phyloP scores from a whole-genome alignment of 2,113 vertebrate genomes.

The Hemiprocne comata region DNA sequence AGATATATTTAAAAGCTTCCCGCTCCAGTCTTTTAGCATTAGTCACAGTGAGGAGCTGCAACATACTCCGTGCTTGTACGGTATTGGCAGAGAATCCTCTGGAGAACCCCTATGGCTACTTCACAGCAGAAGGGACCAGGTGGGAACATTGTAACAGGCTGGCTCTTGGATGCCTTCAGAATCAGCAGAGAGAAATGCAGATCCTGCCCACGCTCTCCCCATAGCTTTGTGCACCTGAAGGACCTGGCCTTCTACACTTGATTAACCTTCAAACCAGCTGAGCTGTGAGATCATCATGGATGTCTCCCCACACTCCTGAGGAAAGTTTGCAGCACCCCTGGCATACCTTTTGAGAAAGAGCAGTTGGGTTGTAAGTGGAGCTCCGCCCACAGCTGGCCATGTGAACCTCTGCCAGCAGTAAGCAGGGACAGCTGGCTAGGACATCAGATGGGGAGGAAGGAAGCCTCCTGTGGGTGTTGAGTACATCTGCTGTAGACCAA shows the following conservation, averaged over 20 bases:
- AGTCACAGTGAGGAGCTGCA: not conserved
- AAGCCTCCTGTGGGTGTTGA: not conserved
- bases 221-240: accelerated
- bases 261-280: not conserved
- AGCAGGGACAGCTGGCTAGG: not conserved
- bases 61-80: too few relatives aligned
- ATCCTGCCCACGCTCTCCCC: not conserved
- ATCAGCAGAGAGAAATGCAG: not conserved
- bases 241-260: not conserved
- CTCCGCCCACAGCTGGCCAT: not conserved
- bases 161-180: not conserved
- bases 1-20: not conserved
- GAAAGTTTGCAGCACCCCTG: not conserved
- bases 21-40: not conserved
- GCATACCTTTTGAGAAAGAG: not conserved
- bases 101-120: not conserved
- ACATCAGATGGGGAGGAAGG: not conserved
- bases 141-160: accelerated
- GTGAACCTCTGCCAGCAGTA: not conserved
- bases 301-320: not conserved
- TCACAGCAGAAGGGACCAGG: not conserved
- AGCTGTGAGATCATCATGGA: not conserved
- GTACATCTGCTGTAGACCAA: not conserved
- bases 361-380: not conserved
- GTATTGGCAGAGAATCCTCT: not conserved